A percentile compares a stretch with the other conserved stretches of the same genome.
Evolutionary conservation across 2,888 invertebrate genomes (phyloP).

Genomic region (Agrotis segetum): DNA sequence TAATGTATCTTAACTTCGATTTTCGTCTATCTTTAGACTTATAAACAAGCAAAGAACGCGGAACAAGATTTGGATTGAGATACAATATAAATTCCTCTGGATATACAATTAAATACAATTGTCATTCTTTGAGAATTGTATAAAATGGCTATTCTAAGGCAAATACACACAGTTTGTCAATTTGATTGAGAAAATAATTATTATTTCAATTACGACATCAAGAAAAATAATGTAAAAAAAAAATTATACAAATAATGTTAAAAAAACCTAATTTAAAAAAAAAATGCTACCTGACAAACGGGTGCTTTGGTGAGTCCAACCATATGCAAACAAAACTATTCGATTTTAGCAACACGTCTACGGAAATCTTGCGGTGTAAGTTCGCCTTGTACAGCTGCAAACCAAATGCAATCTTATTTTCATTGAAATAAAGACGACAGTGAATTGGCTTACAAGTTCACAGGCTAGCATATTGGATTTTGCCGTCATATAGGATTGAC

Average conservation of each 20-base stretch:
- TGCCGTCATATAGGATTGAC: background rate
- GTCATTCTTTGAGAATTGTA: too few relatives aligned
- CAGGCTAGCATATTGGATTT: background rate
- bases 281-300: slow-evolving; percentile 28
- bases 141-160: too few relatives aligned
- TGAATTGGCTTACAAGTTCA: background rate
- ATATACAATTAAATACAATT: too few relatives aligned
- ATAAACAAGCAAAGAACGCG: too few relatives aligned
- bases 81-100: too few relatives aligned
- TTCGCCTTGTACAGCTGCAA: background rate
- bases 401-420: background rate
- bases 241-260: slow-evolving; percentile 1
- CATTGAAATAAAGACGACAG: background rate
- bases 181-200: background rate
- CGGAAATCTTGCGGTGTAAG: background rate
- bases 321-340: background rate
- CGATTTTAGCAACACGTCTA: slow-evolving; percentile 16
- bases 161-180: background rate
- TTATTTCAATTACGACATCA: background rate
- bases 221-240: slow-evolving; percentile 9
- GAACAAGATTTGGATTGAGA: too few relatives aligned
- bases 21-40: too few relatives aligned
- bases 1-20: too few relatives aligned
- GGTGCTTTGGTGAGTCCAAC: background rate
- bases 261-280: slow-evolving; percentile 3